Base-by-base conservation (phyloP, 92 coral and sea anemone species). In the Scolanthus callimorphus region DNA sequence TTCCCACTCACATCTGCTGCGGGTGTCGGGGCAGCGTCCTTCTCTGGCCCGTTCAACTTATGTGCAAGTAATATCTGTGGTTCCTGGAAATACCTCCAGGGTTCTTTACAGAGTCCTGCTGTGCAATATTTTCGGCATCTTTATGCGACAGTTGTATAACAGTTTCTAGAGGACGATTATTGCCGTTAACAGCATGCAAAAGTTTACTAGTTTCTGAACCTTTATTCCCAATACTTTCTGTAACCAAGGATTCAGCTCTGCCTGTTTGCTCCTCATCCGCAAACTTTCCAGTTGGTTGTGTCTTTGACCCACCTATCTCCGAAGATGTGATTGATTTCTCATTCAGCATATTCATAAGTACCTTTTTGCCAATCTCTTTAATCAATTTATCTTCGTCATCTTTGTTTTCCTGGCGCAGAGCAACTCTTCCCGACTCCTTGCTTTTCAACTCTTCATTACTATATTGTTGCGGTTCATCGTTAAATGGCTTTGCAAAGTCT, bases 311-410 rank as follows among this genome's bases (percentile, higher is more conserved):
- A 34, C 41, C 41, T 52, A 17, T 2, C 4, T 3, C 62, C 1
- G 51, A 31, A 26, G 31, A 23, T 39, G 26, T 43, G 20, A 31
- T 43, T 21, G 53, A 63, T 39, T 67, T 54, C 30, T 55, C 51
- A 9, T 4, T 4, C 17, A 67, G 60, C 24, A 67, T 67, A 27
- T 27, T 67, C 55, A 34, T 0, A 24, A 67, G 57, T 17, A 67
- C 74, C 4, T 39, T 57, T 31, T 63, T 53, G 0, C 74, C 74
- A 39, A 67, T 54, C 20, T 67, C 74, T 17, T 54, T 55, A 6
- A 67, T 55, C 1, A 67, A 55, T 9, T 25, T 41, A 2, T 67
- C 55, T 31, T 46, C 52, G 52, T 4, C 19, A 10, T 54, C 74
- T 55, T 67, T 67, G 28, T 55, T 67, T 1, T 59, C 74, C 11